Evolutionary conservation across 2,888 invertebrate species (phyloP).

Genomic region (Pinctada fucata): DNA sequence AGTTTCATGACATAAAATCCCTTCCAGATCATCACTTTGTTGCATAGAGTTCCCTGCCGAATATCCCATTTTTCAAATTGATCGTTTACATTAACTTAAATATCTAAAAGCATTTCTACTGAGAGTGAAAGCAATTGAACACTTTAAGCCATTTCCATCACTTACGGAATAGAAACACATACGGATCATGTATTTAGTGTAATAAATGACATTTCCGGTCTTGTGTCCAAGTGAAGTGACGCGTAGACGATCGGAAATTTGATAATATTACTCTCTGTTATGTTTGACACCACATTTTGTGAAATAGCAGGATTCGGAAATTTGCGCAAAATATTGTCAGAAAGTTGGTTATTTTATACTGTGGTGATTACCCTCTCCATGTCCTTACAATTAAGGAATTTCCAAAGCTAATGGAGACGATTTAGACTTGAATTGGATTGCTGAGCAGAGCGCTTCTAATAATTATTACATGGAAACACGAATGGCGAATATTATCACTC

Average conservation of each 20-base stretch:
- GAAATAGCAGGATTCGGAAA: constrained; percentile 21
- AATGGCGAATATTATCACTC: no score
- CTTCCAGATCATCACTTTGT: not conserved
- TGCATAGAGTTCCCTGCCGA: not conserved
- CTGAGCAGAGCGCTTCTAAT: no score
- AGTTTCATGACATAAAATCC: no score
- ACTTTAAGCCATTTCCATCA: not conserved
- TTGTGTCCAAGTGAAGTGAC: constrained; percentile 3
- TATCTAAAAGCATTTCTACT: not conserved
- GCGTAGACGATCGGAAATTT: constrained; percentile 14
- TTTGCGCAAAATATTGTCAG: constrained; percentile 8
- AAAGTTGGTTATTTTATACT: not conserved
- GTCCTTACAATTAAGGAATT: not conserved
- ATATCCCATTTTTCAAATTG: not conserved
- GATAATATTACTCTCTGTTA: constrained; percentile 12
- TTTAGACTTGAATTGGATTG: no score
- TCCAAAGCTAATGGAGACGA: no score
- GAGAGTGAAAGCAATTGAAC: not conserved
- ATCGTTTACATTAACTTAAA: not conserved
- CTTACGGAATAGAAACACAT: not conserved
- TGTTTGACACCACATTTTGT: constrained; percentile 12
- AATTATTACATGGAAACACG: no score
- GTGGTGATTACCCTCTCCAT: not conserved
- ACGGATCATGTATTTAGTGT: not conserved
- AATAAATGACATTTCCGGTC: not conserved